Evolutionary conservation across 2,797 vertebrate species (phyloP).

Genomic region (Acridotheres tristis): DNA sequence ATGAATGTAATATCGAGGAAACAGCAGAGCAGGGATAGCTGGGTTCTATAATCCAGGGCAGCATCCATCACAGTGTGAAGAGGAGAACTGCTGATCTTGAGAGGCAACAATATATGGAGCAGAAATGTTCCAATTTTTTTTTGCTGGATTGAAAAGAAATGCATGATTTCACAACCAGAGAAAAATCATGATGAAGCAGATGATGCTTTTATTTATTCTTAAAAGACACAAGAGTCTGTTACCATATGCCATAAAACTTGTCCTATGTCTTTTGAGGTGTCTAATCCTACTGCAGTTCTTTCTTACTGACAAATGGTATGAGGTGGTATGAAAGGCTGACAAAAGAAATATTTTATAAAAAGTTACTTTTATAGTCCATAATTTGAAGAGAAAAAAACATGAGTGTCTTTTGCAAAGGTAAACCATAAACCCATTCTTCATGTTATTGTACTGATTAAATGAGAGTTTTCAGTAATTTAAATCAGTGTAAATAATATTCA

Average conservation of each 20-base stretch:
- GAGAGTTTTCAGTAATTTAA: not conserved
- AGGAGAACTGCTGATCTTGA: slow-evolving; percentile 47
- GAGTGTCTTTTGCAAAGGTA: not conserved
- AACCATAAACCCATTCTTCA: not conserved
- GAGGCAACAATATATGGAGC: slow-evolving; percentile 22
- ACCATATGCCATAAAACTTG: not conserved
- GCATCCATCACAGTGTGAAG: slow-evolving; percentile 56
- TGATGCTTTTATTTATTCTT: slow-evolving; percentile 45
- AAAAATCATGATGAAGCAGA: slow-evolving; percentile 31
- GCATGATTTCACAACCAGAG: slow-evolving; percentile 49
- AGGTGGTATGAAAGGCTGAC: not conserved
- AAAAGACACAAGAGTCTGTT: not conserved
- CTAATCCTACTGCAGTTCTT: slow-evolving; percentile 52
- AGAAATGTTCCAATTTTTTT: slow-evolving; percentile 27
- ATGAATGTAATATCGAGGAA: slow-evolving; percentile 50
- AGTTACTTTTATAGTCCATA: not conserved
- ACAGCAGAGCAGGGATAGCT: slow-evolving; percentile 47
- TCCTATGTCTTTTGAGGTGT: not conserved
- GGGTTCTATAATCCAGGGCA: slow-evolving; percentile 33
- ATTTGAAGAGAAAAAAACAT: not conserved
- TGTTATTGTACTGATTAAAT: not conserved
- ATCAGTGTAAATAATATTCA: not conserved
- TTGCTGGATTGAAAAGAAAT: slow-evolving; percentile 44
- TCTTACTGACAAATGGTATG: slow-evolving; percentile 7
- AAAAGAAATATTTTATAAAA: not conserved